These are phyloP conservation scores for Motacilla tschutschensis DNA, from an alignment of 2,113 vertebrate genomes.

Conservation along the genomic window DNA sequence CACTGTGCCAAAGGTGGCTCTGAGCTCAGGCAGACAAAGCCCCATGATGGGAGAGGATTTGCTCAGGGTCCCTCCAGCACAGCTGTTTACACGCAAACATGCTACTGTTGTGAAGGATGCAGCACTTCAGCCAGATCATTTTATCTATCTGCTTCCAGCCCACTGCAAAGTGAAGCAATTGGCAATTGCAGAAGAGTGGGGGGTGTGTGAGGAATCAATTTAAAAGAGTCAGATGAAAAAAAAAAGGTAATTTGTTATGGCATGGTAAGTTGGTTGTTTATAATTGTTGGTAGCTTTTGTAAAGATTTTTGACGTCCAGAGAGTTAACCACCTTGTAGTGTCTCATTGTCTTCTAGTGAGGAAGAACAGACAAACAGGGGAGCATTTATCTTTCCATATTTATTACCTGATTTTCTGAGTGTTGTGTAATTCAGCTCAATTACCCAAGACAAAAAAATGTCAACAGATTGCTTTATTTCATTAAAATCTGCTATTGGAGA, in stretches of 20 bases:
- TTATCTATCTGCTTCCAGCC: neutral
- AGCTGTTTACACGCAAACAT: neutral
- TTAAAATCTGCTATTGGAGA: neutral
- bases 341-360: neutral
- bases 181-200: neutral
- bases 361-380: neutral
- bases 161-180: neutral
- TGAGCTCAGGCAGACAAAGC: neutral
- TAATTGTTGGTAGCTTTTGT: neutral
- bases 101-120: neutral
- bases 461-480: neutral
- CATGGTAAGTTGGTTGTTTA: neutral
- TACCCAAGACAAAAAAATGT: neutral
- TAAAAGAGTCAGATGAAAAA: neutral
- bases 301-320: constrained; percentile 4
- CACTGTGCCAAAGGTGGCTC: fast-evolving
- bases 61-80: neutral
- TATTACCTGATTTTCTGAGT: neutral
- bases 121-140: neutral
- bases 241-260: neutral
- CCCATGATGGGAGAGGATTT: neutral
- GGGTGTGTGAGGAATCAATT: neutral
- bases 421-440: neutral
- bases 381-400: neutral
- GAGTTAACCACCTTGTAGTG: neutral